Conservation (phyloP, 2,113 vertebrate species). For the Leptodactylus fuscus region DNA sequence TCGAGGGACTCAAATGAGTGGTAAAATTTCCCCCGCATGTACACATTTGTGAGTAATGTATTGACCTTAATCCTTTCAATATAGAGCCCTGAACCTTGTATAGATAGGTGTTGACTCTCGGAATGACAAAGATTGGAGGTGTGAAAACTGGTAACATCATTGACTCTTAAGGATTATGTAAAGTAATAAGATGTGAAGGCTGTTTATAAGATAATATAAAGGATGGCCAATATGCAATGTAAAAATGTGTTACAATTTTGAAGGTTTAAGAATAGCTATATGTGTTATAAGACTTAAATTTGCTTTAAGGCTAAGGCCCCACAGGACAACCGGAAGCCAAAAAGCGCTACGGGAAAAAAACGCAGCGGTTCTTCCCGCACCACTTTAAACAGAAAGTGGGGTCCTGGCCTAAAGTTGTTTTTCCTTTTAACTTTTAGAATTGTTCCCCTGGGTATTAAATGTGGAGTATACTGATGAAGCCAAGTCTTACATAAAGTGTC, state of each 20-base stretch:
- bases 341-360: too few species aligned
- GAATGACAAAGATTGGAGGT: neutral
- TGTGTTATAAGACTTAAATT: neutral
- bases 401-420: neutral
- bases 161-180: neutral
- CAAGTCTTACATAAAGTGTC: neutral
- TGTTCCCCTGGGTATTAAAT: neutral
- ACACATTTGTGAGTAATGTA: neutral
- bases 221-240: too few species aligned
- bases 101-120: neutral
- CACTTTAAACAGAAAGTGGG: too few species aligned
- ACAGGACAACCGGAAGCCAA: too few species aligned
- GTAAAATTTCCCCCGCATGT: neutral
- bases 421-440: neutral
- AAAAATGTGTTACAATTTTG: neutral
- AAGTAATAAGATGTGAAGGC: too few species aligned
- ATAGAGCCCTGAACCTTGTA: neutral
- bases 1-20: neutral
- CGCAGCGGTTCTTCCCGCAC: too few species aligned
- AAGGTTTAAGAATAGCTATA: neutral
- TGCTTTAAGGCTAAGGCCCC: too few species aligned
- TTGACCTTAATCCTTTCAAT: neutral
- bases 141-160: neutral
- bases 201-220: too few species aligned
- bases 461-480: constrained; percentile 14